Evolutionary conservation across 2,797 vertebrate species (phyloP).

Genomic region (Syngnathus rostellatus): DNA sequence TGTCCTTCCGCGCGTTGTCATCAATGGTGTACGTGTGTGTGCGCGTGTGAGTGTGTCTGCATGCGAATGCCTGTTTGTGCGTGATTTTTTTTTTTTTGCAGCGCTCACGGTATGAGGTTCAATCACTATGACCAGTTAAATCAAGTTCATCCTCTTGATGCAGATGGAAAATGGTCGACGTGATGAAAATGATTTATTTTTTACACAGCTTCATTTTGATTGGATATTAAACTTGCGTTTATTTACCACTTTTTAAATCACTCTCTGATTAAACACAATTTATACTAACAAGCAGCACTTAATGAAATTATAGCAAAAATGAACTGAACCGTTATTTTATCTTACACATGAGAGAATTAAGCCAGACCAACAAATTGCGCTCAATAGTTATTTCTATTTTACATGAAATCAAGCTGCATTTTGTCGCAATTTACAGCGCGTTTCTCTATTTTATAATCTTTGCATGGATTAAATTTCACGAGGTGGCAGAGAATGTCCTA

Average conservation of each 20-base stretch:
- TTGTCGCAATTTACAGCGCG: background rate
- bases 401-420: background rate
- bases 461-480: no score
- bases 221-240: no score
- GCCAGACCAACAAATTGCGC: no score
- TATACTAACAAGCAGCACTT: no score
- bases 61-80: background rate
- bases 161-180: background rate
- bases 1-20: slow-evolving; percentile 1
- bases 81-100: background rate
- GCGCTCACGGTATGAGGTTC: no score
- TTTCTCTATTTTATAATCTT: background rate
- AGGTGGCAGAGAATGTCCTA: background rate
- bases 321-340: no score
- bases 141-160: background rate
- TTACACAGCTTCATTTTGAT: background rate
- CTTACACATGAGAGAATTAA: no score
- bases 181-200: background rate
- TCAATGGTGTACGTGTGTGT: background rate
- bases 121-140: background rate
- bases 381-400: no score
- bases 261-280: no score
- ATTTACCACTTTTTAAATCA: no score
- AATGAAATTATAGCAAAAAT: no score
- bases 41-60: background rate